Conservation (phyloP, 2,888 invertebrate genomes). For the Falcaria lacertinaria region DNA sequence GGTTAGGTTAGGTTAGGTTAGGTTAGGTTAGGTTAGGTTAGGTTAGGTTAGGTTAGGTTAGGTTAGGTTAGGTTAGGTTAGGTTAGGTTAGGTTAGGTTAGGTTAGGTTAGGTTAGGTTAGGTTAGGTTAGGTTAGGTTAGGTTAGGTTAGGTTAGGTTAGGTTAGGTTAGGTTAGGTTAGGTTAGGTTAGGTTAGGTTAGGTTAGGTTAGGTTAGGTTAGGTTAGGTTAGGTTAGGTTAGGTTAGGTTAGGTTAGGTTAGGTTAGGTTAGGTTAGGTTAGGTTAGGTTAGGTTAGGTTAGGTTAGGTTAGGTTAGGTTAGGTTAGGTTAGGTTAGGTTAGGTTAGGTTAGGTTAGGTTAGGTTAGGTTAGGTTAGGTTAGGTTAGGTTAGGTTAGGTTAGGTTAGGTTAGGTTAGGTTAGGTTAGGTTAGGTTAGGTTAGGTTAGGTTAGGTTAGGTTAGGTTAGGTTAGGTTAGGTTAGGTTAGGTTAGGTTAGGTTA, state of each 20-base stretch:
- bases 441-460: background rate
- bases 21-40: background rate
- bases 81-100: background rate
- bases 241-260: background rate
- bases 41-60: background rate
- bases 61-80: background rate
- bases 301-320: background rate
- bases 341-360: background rate
- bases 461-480: background rate
- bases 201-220: background rate
- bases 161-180: background rate
- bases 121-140: background rate
- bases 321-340: background rate
- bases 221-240: background rate
- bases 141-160: background rate
- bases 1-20: background rate
- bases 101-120: background rate
- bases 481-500: background rate
- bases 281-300: background rate
- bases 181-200: background rate
- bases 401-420: background rate
- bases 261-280: background rate
- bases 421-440: background rate
- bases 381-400: background rate
- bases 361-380: background rate